phyloP scores from a whole-genome alignment of 2,797 vertebrate species.

The Sylvilagus floridanus region DNA sequence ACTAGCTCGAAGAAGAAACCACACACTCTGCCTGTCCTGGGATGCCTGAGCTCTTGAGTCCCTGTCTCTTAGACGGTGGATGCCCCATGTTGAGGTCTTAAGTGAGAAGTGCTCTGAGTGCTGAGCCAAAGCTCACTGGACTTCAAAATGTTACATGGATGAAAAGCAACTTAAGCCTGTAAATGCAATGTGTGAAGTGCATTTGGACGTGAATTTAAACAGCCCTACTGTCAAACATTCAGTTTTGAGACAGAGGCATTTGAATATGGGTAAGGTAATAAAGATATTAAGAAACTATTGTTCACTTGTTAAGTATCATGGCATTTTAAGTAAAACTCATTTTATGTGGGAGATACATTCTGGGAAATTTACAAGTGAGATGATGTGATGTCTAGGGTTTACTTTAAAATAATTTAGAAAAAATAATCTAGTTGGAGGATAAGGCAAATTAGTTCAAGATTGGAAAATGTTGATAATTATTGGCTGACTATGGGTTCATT shows the following conservation, averaged over 20 bases:
- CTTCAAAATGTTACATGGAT: neutral
- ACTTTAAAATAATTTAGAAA: neutral
- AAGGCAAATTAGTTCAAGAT: neutral
- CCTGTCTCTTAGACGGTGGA: neutral
- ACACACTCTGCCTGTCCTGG: fast-evolving
- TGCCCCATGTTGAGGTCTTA: fast-evolving
- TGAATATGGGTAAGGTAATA: neutral
- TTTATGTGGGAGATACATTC: neutral
- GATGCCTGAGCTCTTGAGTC: fast-evolving
- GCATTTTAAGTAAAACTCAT: neutral
- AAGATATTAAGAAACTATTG: neutral
- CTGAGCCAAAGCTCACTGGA: neutral
- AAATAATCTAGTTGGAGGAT: neutral
- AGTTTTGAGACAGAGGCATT: neutral
- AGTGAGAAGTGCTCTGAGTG: neutral
- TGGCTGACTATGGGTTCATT: neutral
- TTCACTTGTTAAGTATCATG: neutral
- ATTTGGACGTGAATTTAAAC: neutral
- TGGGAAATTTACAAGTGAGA: neutral
- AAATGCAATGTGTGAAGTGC: fast-evolving
- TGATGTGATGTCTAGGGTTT: neutral
- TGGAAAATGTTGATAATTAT: neutral
- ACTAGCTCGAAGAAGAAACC: fast-evolving
- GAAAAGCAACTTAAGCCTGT: neutral
- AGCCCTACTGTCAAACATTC: neutral